Evolutionary conservation across 2,113 vertebrate species (phyloP).

Genomic region (Siniperca knerii): DNA sequence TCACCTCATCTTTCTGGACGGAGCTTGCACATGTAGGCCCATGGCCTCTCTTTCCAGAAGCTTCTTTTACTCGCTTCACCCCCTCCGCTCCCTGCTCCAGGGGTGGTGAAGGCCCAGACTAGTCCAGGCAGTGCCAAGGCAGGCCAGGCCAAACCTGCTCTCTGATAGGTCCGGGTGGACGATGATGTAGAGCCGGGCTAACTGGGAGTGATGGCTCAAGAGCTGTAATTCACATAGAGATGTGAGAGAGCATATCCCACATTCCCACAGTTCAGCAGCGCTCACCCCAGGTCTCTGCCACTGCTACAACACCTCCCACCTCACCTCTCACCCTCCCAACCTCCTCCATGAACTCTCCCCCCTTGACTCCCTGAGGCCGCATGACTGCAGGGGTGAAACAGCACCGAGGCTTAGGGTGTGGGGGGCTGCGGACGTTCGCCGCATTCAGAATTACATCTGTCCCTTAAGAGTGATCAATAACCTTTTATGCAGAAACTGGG

Average conservation of each 20-base stretch:
- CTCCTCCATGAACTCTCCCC: constrained; percentile 35
- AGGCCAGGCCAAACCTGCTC: not conserved
- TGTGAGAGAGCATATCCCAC: constrained; percentile 55
- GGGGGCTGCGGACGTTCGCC: constrained; percentile 19
- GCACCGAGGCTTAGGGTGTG: constrained; percentile 19
- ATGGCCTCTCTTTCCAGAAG: constrained; percentile 13
- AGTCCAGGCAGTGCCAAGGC: not conserved
- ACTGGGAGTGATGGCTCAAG: constrained; percentile 46
- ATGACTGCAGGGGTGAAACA: constrained; percentile 56
- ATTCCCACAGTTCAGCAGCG: constrained; percentile 45
- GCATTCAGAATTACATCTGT: constrained; percentile 60
- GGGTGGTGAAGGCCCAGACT: not conserved
- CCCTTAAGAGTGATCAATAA: constrained; percentile 69
- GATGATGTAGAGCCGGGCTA: constrained; percentile 37
- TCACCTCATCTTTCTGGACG: constrained; percentile 51
- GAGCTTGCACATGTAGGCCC: constrained; percentile 22
- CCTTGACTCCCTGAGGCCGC: constrained; percentile 40
- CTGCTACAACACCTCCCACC: constrained; percentile 16
- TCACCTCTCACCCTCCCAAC: constrained; percentile 20
- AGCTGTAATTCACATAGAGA: constrained; percentile 62
- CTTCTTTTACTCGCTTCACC: not conserved
- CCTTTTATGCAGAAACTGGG: constrained; percentile 64
- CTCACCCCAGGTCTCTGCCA: constrained; percentile 54
- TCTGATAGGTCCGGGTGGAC: constrained; percentile 9
- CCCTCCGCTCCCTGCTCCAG: not conserved